Evolutionary conservation across 2,888 invertebrate genomes (phyloP), one percentile per base, ranked within the genome.

Genomic region (Hoplodrina blanda): DNA sequence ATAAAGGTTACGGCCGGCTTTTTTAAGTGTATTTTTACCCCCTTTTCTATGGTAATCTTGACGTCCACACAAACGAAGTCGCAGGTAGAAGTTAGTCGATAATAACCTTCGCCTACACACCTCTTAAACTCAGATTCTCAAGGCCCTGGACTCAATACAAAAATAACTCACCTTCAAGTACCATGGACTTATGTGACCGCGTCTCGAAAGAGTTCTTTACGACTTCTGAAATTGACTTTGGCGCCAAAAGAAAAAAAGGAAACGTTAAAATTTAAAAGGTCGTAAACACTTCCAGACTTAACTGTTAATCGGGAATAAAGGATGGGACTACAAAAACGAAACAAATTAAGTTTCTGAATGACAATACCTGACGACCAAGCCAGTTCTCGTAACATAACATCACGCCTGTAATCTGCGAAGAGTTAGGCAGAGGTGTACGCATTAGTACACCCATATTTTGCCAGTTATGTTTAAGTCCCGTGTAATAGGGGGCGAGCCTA

Each of bases 241-340:
- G 69, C 69, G 59, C 37, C 62, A n/a, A 73, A 54, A 63, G 66
- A 62, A 71, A 25, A 57, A 62, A 66, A 64, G 54, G 54, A n/a
- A 57, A 49, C 75, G 70, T 80, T 60, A 80, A 76, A 67, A 15
- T 70, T 67, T 80, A 53, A 73, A 41, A 44, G 54, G 46, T 30
- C 46, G n/a, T 80, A 64, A 80, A 78, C 59, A 60, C 49, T 59
- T 60, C 30, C 72, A 70, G 76, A 59, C 46, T 52, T 53, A 11
- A 55, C 11, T 44, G 33, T 57, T 57, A 17, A 65, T 70, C 55
- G 33, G 46, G 49, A 62, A 60, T 37, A 68, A 33, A 50, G 60
- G 30, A 53, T 70, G 11, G 37, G 13, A 37, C 10, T 49, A 20
- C 19, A 57, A 11, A 1, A 30, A 8, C 11, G 20, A 59, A 64